Percentiles rank a stretch among this genome's conserved stretches.
phyloP scores from a whole-genome alignment of 1,140 invertebrate species.

The Pseudomyrmex cubaensis region DNA sequence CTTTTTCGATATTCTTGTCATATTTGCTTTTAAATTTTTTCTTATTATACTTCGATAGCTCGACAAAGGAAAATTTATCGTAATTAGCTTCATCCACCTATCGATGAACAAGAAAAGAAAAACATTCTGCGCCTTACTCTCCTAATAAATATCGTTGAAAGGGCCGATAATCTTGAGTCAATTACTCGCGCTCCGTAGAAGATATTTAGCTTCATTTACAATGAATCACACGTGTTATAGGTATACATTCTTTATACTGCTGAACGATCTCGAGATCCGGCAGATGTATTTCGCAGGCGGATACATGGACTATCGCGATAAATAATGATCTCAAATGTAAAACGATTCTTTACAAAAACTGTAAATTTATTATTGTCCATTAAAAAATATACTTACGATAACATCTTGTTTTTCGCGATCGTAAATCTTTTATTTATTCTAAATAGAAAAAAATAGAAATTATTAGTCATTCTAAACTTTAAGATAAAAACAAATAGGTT shows the following conservation, averaged over 20 bases:
- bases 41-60: constrained; percentile 11
- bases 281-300: constrained; percentile 30
- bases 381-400: too few relatives aligned
- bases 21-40: constrained; percentile 7
- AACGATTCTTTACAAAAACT: constrained; percentile 15
- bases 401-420: constrained; percentile 8
- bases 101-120: constrained; percentile 7
- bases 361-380: neutral
- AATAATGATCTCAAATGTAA: neutral
- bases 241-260: constrained; percentile 38
- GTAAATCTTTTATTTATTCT: neutral
- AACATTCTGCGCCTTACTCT: constrained; percentile 35
- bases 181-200: constrained; percentile 32
- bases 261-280: constrained; percentile 25
- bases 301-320: constrained; percentile 39
- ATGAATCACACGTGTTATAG: constrained; percentile 47
- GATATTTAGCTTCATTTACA: constrained; percentile 59
- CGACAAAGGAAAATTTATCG: constrained; percentile 59
- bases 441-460: constrained; percentile 39
- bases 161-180: constrained; percentile 56
- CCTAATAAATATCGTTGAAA: constrained; percentile 47
- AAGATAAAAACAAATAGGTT: constrained; percentile 24
- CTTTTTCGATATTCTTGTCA: neutral
- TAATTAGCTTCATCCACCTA: constrained; percentile 33
- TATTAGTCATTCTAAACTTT: constrained; percentile 10